Percentiles rank a stretch among this genome's conserved stretches.
Evolutionary conservation across 1,140 invertebrate species (phyloP).

Genomic region (Aphis craccivora): DNA sequence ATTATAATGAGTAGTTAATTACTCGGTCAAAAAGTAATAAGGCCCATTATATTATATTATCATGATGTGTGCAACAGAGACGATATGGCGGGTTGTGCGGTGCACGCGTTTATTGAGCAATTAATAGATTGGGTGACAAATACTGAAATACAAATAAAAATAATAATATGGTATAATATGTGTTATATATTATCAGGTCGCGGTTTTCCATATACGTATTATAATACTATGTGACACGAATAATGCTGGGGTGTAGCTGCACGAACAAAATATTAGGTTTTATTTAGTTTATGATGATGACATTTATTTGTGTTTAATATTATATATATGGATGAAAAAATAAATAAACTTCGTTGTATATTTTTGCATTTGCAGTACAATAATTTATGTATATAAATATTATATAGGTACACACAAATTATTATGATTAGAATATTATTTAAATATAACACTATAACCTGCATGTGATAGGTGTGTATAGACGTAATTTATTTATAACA

Average conservation of each 20-base stretch:
- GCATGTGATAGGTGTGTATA: not conserved
- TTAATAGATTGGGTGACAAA: constrained; percentile 33
- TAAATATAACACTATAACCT: not conserved
- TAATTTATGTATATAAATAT: not conserved
- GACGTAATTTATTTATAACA: not conserved
- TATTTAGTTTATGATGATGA: not conserved
- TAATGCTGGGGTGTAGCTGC: not conserved
- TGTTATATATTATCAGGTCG: not conserved
- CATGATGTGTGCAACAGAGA: not conserved
- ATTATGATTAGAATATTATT: not conserved
- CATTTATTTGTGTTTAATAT: not conserved
- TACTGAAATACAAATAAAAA: constrained; percentile 15
- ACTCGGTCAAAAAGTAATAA: constrained; percentile 35
- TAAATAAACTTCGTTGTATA: not conserved
- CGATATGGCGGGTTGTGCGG: not conserved
- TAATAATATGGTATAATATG: not conserved
- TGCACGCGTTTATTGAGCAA: constrained; percentile 43
- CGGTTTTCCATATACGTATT: not conserved
- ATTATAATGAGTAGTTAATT: constrained; percentile 26
- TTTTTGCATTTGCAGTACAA: not conserved
- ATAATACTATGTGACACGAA: not conserved
- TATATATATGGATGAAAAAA: not conserved
- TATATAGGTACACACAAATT: not conserved
- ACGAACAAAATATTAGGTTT: not conserved
- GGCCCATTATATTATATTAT: constrained; percentile 33